A percentile compares a stretch with the other conserved stretches of the same genome.
Evolutionary conservation across 2,797 vertebrate species (phyloP).

Genomic region (Eutrigla gurnardus): DNA sequence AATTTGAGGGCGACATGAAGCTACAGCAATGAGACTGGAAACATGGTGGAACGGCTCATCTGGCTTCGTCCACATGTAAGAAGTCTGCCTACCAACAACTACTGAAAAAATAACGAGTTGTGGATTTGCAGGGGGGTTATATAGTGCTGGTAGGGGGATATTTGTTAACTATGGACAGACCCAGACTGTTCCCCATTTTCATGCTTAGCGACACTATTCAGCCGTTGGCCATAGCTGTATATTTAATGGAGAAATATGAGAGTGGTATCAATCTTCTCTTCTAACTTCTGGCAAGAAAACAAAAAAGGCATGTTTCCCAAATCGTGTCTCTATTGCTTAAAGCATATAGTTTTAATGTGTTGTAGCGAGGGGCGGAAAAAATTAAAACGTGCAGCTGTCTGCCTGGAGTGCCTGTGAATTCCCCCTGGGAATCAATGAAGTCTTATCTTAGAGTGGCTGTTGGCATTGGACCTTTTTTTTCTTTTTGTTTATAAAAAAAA

Average conservation of each 20-base stretch:
- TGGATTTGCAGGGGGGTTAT: no score
- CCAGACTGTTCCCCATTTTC: neutral
- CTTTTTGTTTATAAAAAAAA: neutral
- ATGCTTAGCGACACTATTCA: neutral
- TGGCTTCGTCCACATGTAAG: neutral
- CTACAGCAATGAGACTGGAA: neutral
- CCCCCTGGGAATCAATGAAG: neutral
- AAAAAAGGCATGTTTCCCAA: neutral
- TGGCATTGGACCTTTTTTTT: neutral
- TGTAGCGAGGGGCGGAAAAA: neutral
- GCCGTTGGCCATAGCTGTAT: neutral
- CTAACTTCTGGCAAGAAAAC: neutral
- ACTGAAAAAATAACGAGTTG: no score
- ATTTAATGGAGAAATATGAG: neutral
- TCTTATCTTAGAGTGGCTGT: neutral
- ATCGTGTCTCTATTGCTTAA: neutral
- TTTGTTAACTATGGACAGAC: neutral
- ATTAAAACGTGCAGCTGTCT: neutral
- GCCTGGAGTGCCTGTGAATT: slow-evolving; percentile 1
- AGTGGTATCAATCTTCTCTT: neutral
- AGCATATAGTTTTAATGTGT: neutral
- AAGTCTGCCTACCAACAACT: neutral
- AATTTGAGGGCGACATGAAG: neutral
- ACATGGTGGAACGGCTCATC: neutral
- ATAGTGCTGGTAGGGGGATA: no score